Base-by-base conservation (phyloP, 2,113 vertebrate species). In the Caranx ignobilis region DNA sequence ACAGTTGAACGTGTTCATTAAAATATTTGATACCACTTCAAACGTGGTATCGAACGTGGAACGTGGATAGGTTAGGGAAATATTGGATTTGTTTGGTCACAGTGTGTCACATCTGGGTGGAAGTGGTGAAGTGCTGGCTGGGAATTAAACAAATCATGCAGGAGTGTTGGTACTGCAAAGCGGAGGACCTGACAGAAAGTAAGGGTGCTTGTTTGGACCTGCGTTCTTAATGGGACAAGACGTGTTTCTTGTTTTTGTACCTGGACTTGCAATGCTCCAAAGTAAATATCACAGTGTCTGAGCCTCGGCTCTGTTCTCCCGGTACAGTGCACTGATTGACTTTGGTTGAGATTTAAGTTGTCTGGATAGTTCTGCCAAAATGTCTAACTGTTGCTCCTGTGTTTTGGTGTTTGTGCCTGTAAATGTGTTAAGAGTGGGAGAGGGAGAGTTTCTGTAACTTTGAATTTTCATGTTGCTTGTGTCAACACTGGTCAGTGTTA, bases 301-400 rank as follows among this genome's bases (percentile, higher is more conserved):
- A 59, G 45, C 41, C 19, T 61, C 39, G n/a, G 50, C 67, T 73
- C 12, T 35, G 12, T 75, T 73, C 61, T 26, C 57, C 56, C 6
- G 9, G 62, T 69, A 63, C 41, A 73, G 19, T 2, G 2, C 60
- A 32, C 76, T 82, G 81, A 81, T 86, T 84, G 71, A 62, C 66
- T 81, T 83, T 78, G 26, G 37, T 61, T 4, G 31, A 83, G 73
- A 84, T 88, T 68, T 78, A 59, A 63, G 9, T 75, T 45, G 39
- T 59, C 45, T 52, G 1, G 15, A 56, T 77, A 7, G 10, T 50
- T 77, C 55, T 84, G 64, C 71, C 48, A 56, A 66, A 59, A 31
- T 31, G 4, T n/a, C 35, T 41, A 10, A 41, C 39, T 41, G 6
- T 10, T 41, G 39, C 39, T 10, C 35, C 7, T 45, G 57, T n/a